Evolutionary conservation across 2,888 invertebrate species (phyloP), one percentile per base, ranked within the genome.

Genomic region (Callinectes sapidus): DNA sequence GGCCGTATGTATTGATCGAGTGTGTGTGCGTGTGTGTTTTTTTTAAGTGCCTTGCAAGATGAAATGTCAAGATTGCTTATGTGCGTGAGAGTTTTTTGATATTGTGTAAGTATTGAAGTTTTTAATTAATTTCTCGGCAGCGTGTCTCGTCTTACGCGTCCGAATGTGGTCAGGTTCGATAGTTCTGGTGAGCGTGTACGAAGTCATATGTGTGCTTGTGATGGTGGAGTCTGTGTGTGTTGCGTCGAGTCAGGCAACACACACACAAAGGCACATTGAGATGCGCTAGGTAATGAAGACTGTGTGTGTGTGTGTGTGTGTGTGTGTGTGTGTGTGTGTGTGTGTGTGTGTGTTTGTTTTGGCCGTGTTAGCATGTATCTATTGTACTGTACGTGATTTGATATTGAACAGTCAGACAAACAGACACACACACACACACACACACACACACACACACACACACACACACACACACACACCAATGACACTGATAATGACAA

Each of bases 291-390:
- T 81, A 81, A 35, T 35, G 81, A 81, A 35, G 32, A n/a, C 35
- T 81, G 71, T 71, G 71, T 71, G 71, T 71, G n/a, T 71, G 71
- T 71, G 55, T 55, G 77, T 81, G 77, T 81, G 77, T 81, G 77
- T 81, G 77, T 81, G 77, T 81, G 77, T 32, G 77, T 81, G 77
- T 81, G 81, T 81, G 81, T 81, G 81, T 81, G 81, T 81, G 35
- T 81, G 81, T 32, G 81, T 81, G n/a, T 71, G 71, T 71, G 71
- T 71, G 23, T 71, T 2, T 71, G 23, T 71, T 5, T 28, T 71
- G 71, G 71, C 28, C n/a, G 28, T 28, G 13, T 71, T 71, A n/a
- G 71, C 28, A 71, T 61, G 61, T 61, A 61, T 61, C 23, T 61
- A 61, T 10, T 28, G 71, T 10, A 28, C n/a, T 71, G 71, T 71